A percentile compares a stretch with the other conserved stretches of the same genome.
Evolutionary conservation across 2,888 invertebrate genomes (phyloP).

Genomic region (Exephanes ischioxanthus): DNA sequence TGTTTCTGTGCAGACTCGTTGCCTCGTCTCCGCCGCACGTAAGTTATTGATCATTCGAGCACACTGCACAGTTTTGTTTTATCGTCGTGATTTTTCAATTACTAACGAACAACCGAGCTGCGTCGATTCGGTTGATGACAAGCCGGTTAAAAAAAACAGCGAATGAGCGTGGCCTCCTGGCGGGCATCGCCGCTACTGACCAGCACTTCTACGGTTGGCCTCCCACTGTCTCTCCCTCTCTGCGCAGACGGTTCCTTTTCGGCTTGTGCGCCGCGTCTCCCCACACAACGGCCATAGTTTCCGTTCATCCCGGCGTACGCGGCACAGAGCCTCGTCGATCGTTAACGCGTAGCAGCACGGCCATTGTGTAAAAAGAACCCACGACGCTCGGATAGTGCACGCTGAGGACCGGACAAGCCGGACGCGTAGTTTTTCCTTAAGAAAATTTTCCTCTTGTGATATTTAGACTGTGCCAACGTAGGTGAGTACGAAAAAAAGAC

Average conservation of each 20-base stretch:
- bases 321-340: slow-evolving; percentile 80
- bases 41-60: background rate
- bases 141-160: slow-evolving; percentile 42
- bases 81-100: background rate
- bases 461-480: slow-evolving; percentile 84
- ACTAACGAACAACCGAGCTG: background rate
- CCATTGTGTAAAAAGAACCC: slow-evolving; percentile 84
- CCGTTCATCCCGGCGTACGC: slow-evolving; percentile 76
- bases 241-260: slow-evolving; percentile 75
- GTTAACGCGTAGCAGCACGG: slow-evolving; percentile 80
- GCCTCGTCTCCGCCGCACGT: background rate
- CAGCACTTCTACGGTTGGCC: slow-evolving; percentile 68
- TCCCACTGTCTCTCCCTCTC: slow-evolving; percentile 67
- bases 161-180: background rate
- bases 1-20: background rate
- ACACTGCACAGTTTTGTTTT: background rate
- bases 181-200: slow-evolving; percentile 61
- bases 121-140: slow-evolving; percentile 1
- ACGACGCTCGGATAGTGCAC: slow-evolving; percentile 81
- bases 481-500: slow-evolving; percentile 77
- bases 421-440: slow-evolving; percentile 82
- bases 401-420: slow-evolving; percentile 78
- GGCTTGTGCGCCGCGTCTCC: slow-evolving; percentile 82
- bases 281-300: slow-evolving; percentile 74
- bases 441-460: slow-evolving; percentile 83